phyloP scores from a whole-genome alignment of 2,113 vertebrate genomes.

The Fulica atra region DNA sequence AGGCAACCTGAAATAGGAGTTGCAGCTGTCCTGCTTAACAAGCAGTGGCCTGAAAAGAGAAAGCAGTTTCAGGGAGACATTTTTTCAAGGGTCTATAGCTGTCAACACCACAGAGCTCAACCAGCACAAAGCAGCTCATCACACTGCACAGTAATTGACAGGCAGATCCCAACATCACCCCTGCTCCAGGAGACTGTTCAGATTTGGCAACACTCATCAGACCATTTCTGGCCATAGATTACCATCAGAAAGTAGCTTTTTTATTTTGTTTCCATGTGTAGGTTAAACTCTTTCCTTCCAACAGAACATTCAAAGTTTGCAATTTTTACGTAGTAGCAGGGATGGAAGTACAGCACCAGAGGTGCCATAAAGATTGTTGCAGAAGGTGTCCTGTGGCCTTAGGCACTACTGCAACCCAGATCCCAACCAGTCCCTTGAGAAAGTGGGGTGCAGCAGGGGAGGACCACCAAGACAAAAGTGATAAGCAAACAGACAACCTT shows the following conservation, averaged over 20 bases:
- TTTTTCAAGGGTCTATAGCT: slow-evolving; percentile 9
- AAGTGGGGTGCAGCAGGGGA: background rate
- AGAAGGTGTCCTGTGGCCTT: background rate
- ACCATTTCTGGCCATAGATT: background rate
- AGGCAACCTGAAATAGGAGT: background rate
- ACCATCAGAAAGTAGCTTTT: background rate
- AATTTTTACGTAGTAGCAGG: background rate
- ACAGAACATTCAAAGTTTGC: background rate
- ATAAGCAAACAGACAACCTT: background rate
- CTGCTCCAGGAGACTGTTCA: background rate
- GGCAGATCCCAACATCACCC: background rate
- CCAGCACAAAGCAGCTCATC: slow-evolving; percentile 11
- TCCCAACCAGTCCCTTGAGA: background rate
- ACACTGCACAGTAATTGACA: background rate
- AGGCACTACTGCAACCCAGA: background rate
- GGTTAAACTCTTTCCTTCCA: background rate
- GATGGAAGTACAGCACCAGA: background rate
- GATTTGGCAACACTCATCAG: background rate
- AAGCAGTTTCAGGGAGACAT: background rate
- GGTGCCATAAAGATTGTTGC: background rate
- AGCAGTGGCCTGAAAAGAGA: slow-evolving; percentile 11
- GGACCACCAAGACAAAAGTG: background rate
- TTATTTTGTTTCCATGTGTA: background rate
- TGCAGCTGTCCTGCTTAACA: background rate
- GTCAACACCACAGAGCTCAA: slow-evolving; percentile 17